Percentiles rank a stretch among this genome's conserved stretches.
Evolutionary conservation across 1,140 invertebrate species (phyloP).

Genomic region (Leptinotarsa lineolata): DNA sequence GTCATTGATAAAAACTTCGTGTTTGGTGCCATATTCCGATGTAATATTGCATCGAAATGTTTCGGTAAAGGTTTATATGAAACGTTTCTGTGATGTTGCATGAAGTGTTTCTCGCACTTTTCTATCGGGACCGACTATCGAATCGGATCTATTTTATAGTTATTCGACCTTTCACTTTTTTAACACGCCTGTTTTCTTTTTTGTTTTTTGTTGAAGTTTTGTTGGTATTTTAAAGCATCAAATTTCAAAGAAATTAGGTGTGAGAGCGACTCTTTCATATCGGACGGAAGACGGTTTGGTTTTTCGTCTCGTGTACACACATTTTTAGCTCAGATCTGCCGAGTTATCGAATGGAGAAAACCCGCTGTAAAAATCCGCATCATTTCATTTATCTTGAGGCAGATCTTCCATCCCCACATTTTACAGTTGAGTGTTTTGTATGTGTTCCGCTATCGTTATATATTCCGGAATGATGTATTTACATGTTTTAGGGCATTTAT

Average conservation of each 20-base stretch:
- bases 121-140: constrained; percentile 10
- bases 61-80: background rate
- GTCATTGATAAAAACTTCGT: background rate
- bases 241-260: background rate
- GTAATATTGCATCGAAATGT: constrained; percentile 30
- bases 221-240: constrained; percentile 9
- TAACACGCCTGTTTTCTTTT: background rate
- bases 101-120: background rate
- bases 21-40: background rate
- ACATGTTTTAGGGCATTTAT: constrained; percentile 14
- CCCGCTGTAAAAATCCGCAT: constrained; percentile 18
- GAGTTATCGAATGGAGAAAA: constrained; percentile 10
- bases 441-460: constrained; percentile 3
- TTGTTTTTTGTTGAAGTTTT: constrained; percentile 20
- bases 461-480: constrained; percentile 10
- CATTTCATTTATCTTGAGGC: background rate
- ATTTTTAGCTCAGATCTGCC: constrained; percentile 18
- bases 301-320: background rate
- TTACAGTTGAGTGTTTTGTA: constrained; percentile 25
- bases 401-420: constrained; percentile 22
- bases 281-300: background rate
- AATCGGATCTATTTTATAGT: background rate
- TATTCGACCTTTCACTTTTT: background rate
- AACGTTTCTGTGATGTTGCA: constrained; percentile 29
- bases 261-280: background rate